phyloP scores from a whole-genome alignment of 2,113 vertebrate species.

The Girardinichthys multiradiatus region DNA sequence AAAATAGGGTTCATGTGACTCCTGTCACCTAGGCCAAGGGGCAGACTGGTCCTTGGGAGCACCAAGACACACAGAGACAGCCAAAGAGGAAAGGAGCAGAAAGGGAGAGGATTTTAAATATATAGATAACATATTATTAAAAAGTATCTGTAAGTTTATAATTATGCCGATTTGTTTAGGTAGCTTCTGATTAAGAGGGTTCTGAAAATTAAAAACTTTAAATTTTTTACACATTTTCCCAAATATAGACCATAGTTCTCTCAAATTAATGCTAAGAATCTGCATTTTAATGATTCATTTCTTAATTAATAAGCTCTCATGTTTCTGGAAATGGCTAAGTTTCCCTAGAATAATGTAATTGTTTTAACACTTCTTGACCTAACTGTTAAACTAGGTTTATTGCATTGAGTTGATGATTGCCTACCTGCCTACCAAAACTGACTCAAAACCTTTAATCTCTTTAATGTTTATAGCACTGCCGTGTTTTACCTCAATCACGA shows the following conservation, averaged over 20 bases:
- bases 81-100: too few species aligned
- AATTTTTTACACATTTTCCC: not conserved
- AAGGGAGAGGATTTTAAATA: too few species aligned
- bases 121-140: not conserved
- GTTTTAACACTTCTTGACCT: constrained; percentile 22
- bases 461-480: not conserved
- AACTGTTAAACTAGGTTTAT: constrained; percentile 38
- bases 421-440: constrained; percentile 42
- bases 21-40: too few species aligned
- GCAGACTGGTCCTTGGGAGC: too few species aligned
- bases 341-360: not conserved
- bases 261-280: not conserved
- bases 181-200: not conserved
- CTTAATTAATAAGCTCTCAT: not conserved
- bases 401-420: constrained; percentile 27
- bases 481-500: not conserved
- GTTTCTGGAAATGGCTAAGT: not conserved
- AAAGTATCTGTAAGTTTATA: not conserved
- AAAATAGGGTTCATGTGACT: too few species aligned
- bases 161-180: not conserved
- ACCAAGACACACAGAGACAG: too few species aligned
- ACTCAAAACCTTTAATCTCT: not conserved
- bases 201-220: not conserved
- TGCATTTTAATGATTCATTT: not conserved
- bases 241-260: not conserved